Percentiles rank a stretch among this genome's conserved stretches.
phyloP scores from a whole-genome alignment of 2,113 vertebrate genomes.

The Athene cunicularia region DNA sequence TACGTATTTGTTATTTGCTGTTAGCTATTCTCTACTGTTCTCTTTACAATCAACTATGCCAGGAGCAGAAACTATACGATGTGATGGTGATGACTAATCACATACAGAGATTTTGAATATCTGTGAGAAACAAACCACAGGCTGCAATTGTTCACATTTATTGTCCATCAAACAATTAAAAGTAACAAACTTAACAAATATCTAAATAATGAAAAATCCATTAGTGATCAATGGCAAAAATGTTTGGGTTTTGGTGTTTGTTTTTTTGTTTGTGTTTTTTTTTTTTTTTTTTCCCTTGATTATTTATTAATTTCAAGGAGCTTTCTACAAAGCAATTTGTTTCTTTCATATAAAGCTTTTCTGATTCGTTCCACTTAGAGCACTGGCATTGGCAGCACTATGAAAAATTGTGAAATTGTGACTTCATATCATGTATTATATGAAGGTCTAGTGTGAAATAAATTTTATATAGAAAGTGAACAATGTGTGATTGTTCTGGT shows the following conservation, averaged over 20 bases:
- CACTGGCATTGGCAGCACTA: not conserved
- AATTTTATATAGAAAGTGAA: not conserved
- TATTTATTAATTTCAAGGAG: not conserved
- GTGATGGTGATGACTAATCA: not conserved
- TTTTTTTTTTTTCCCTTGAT: rapidly evolving
- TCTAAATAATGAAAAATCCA: not conserved
- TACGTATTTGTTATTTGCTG: not conserved
- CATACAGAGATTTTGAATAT: not conserved
- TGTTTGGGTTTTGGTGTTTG: no score
- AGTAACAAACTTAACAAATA: not conserved
- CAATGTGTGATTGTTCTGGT: not conserved
- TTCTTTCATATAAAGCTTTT: not conserved
- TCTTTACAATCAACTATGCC: not conserved
- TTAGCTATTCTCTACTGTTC: not conserved
- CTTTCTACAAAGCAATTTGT: not conserved
- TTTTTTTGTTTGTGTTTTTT: no score
- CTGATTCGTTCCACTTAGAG: not conserved
- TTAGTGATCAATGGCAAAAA: not conserved
- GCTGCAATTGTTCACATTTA: not conserved
- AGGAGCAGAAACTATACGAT: not conserved
- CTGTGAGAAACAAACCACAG: not conserved
- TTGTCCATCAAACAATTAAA: not conserved
- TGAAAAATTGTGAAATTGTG: not conserved
- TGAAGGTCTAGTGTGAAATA: not conserved
- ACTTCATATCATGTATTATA: not conserved